A percentile compares a stretch with the other conserved stretches of the same genome.
Conservation (phyloP, 2,888 invertebrate species). For the Alentia gelatinosa region DNA sequence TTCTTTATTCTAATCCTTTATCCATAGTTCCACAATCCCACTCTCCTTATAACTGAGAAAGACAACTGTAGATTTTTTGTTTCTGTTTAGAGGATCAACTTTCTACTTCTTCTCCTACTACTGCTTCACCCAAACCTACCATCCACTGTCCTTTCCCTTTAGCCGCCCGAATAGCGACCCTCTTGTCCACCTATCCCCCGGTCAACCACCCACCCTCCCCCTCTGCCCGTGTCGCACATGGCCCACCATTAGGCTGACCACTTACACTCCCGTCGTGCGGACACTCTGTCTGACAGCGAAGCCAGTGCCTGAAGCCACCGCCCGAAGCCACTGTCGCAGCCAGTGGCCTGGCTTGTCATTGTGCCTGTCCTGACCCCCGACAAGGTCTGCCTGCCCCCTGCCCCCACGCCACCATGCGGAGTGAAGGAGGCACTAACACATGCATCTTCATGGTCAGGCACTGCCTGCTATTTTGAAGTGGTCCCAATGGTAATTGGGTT, state of each 20-base stretch:
- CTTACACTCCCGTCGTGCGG: neutral
- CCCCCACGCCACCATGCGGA: neutral
- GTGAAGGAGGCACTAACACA: neutral
- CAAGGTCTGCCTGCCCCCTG: neutral
- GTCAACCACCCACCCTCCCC: neutral
- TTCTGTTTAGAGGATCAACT: too few species aligned
- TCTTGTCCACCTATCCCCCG: neutral
- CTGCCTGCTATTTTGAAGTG: too few species aligned
- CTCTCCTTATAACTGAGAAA: too few species aligned
- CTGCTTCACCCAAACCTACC: too few species aligned
- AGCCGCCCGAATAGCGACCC: too few species aligned
- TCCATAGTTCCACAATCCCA: too few species aligned
- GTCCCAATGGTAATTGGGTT: too few species aligned
- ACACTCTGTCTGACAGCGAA: neutral
- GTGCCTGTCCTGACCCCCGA: neutral
- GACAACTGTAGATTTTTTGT: too few species aligned
- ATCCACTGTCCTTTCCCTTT: too few species aligned
- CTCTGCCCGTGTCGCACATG: neutral
- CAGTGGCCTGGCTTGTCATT: neutral
- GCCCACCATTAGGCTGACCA: constrained; percentile 1
- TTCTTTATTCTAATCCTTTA: too few species aligned
- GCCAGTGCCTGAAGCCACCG: neutral
- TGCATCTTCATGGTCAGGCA: neutral
- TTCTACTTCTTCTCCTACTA: too few species aligned
- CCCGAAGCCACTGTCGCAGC: neutral